Conservation (phyloP, 2,113 vertebrate species). For the Chaetorhynchus papuensis region DNA sequence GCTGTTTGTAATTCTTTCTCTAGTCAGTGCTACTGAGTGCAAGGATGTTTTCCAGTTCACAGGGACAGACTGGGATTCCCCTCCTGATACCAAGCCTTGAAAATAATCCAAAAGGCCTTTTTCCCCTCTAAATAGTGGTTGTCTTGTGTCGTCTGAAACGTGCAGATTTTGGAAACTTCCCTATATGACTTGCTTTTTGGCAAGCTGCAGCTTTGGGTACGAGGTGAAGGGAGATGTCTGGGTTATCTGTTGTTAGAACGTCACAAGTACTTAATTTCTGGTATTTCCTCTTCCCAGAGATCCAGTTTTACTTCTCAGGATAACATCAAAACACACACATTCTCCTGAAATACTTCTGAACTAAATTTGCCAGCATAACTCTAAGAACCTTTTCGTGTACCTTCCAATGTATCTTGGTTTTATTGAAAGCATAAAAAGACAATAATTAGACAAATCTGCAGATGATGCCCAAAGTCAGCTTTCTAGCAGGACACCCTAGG, state of each 20-base stretch:
- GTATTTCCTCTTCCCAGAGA: not conserved
- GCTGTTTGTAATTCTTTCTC: not conserved
- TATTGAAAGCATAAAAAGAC: not conserved
- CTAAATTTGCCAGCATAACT: not conserved
- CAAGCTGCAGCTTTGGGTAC: not conserved
- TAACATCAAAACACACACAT: not conserved
- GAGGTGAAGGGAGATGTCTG: not conserved
- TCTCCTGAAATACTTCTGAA: not conserved
- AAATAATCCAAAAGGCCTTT: not conserved
- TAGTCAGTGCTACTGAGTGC: not conserved
- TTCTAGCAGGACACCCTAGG: not conserved
- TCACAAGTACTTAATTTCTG: not conserved
- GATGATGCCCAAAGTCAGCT: not conserved
- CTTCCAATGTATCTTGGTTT: not conserved
- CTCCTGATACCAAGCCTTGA: not conserved
- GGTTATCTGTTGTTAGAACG: not conserved
- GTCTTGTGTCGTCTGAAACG: not conserved
- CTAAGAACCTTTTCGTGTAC: not conserved
- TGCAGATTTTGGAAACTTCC: not conserved
- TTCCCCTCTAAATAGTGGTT: not conserved
- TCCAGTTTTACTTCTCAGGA: not conserved
- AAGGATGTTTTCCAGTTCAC: not conserved
- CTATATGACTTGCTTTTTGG: not conserved
- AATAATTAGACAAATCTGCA: not conserved
- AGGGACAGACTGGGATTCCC: not conserved